Conservation (phyloP, 2,113 vertebrate genomes). For the Gadus macrocephalus region DNA sequence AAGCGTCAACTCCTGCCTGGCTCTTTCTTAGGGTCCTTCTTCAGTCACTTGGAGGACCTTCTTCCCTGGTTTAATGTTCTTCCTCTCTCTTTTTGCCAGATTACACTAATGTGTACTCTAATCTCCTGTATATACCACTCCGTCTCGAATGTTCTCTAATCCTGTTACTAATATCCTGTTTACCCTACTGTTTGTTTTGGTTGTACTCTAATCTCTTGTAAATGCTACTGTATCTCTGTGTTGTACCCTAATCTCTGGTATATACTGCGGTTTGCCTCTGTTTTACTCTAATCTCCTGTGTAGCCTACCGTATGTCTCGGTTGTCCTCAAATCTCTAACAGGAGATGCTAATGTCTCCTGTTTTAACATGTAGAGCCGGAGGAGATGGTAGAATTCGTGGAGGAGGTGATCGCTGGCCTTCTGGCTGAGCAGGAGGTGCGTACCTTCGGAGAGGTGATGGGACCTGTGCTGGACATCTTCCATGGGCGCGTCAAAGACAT, state of each 20-base stretch:
- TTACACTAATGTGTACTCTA: too few species aligned
- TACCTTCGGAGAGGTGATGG: slow-evolving; percentile 89
- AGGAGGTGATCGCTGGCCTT: slow-evolving; percentile 85
- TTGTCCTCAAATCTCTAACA: background rate
- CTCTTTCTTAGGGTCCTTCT: background rate
- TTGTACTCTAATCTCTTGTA: too few species aligned
- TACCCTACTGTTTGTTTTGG: too few species aligned
- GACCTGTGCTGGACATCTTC: slow-evolving; percentile 89
- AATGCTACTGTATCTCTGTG: too few species aligned
- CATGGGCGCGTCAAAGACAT: slow-evolving; percentile 84
- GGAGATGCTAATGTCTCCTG: too few species aligned
- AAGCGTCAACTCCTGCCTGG: background rate
- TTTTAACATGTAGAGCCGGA: slow-evolving; percentile 76
- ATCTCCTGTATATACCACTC: background rate
- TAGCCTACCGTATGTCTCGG: background rate
- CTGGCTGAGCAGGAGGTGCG: slow-evolving; percentile 89
- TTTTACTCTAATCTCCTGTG: background rate
- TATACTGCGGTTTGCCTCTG: background rate
- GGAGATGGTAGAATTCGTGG: slow-evolving; percentile 85
- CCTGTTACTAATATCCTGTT: too few species aligned
- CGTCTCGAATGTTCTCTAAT: background rate
- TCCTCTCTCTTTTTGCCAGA: background rate
- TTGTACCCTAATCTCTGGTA: too few species aligned
- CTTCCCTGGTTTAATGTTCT: background rate
- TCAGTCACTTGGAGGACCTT: background rate